Evolutionary conservation across 2,888 invertebrate species (phyloP), one percentile per base, ranked within the genome.

Genomic region (Belgica antarctica): DNA sequence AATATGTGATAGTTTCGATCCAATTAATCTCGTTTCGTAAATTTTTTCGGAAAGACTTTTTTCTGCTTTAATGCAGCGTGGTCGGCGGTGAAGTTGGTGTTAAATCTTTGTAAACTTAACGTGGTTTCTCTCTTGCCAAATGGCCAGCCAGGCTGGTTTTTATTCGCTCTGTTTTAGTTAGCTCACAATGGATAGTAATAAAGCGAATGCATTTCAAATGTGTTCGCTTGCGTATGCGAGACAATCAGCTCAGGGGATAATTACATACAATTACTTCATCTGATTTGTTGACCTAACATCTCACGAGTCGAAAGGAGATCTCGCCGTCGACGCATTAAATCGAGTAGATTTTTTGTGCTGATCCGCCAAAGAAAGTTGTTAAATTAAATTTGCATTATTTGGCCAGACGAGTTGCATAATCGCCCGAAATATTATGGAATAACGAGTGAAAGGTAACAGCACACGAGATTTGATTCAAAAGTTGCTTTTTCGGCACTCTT

Each of bases 1-100:
- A 7, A 12, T 52, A 52, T 52, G 19, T 52, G 2, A 52, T 7
- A 17, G 52, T 52, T 52, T 52, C 52, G 12, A 19, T 52, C 52
- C 52, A 52, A 52, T 52, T 52, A 52, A 52, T 52, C 52, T 52
- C 12, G 12, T 52, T 52, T 52, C 52, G 52, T 52, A 52, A 52
- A 52, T n/a, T 52, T 52, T 52, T 52, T 41, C n/a, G 52, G 52
- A 52, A n/a, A 52, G 52, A 52, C 22, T 52, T 52, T 52, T 52
- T n/a, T 52, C 52, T 41, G 41, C 41, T n/a, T n/a, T n/a, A n/a
- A 41, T 41, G 41, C 41, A 41, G 41, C 41, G 41, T 15, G n/a
- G 41, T 41, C 41, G n/a, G 15, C 41, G n/a, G 41, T 41, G 15
- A n/a, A n/a, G n/a, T n/a, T n/a, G n/a, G n/a, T n/a, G n/a, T n/a